Percentiles rank a stretch among this genome's conserved stretches.
These are phyloP conservation scores for Nylanderia fulva DNA, from an alignment of 1,140 invertebrate genomes.

Conservation along the genomic window DNA sequence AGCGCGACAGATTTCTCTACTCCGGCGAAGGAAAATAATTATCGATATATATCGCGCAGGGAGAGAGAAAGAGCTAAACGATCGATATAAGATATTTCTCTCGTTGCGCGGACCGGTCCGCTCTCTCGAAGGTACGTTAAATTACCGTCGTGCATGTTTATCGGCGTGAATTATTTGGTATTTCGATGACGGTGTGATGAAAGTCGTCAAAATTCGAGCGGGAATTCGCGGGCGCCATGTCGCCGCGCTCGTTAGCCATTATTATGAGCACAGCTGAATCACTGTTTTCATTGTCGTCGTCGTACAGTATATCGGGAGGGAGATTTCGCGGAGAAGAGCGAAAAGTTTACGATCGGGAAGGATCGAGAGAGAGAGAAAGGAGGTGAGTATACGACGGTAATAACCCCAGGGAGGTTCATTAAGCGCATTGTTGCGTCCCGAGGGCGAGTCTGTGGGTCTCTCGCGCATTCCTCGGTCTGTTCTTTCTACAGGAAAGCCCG, in stretches of 20 bases:
- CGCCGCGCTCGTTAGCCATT: conserved; percentile 78
- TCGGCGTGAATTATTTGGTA: conserved; percentile 50
- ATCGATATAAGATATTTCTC: conserved; percentile 43
- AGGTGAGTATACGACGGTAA: conserved; percentile 81
- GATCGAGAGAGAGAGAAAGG: conserved; percentile 69
- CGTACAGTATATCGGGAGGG: conserved; percentile 45
- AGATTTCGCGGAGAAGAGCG: conserved; percentile 31
- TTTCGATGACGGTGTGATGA: conserved; percentile 11
- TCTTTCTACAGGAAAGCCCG: conserved; percentile 36
- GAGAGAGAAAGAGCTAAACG: conserved; percentile 10
- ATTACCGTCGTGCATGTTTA: conserved; percentile 16
- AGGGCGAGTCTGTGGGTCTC: conserved; percentile 25
- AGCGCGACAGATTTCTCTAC: conserved; percentile 34
- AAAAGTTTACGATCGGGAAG: conserved; percentile 77
- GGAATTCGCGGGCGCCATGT: conserved; percentile 51
- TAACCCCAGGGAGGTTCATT: conserved; percentile 82
- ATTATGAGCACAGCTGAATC: conserved; percentile 80
- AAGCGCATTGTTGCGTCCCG: conserved; percentile 81
- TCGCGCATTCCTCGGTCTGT: conserved; percentile 21
- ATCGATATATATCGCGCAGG: conserved; percentile 5
- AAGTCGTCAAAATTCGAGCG: conserved; percentile 50
- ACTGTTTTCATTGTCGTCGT: conserved; percentile 33
- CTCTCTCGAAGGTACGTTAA: conserved; percentile 31
- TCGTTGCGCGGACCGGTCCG: conserved; percentile 35
- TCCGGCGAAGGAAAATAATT: conserved; percentile 45